These are phyloP conservation scores for Asbolus verrucosus DNA, from an alignment of 1,140 invertebrate genomes.

Conservation along the genomic window DNA sequence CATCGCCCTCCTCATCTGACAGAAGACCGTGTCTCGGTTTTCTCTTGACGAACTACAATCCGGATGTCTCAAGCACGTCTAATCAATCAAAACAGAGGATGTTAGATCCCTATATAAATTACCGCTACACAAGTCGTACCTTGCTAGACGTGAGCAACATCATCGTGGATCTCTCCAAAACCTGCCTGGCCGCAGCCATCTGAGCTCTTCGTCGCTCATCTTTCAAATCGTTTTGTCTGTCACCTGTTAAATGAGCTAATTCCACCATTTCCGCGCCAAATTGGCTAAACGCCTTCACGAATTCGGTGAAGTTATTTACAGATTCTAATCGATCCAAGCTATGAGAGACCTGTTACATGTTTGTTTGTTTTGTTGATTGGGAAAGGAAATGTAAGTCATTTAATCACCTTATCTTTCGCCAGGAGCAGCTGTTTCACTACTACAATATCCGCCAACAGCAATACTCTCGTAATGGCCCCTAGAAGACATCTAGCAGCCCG, in stretches of 20 bases:
- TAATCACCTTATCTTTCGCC: constrained; percentile 92
- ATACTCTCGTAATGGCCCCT: constrained; percentile 94
- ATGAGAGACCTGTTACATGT: constrained; percentile 74
- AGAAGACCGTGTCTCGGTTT: constrained; percentile 97
- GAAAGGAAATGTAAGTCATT: not conserved
- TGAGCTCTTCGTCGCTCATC: constrained; percentile 95
- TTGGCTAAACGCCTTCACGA: constrained; percentile 98
- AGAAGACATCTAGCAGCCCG: constrained; percentile 93
- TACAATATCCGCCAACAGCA: constrained; percentile 98
- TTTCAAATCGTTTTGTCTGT: constrained; percentile 89
- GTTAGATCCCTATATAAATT: constrained; percentile 4
- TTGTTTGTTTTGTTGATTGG: not conserved
- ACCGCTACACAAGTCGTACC: constrained; percentile 66
- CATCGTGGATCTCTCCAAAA: constrained; percentile 97
- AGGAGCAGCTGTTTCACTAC: constrained; percentile 96
- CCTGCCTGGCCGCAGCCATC: constrained; percentile 93
- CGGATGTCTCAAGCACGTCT: constrained; percentile 93
- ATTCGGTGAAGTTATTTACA: constrained; percentile 97
- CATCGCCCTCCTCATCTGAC: constrained; percentile 96
- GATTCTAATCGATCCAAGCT: constrained; percentile 90
- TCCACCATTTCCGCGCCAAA: constrained; percentile 99
- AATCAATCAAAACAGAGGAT: constrained; percentile 31
- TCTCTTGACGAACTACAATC: constrained; percentile 92
- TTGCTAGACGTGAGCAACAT: constrained; percentile 97
- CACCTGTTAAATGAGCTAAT: constrained; percentile 91